These are phyloP conservation scores for Passer montanus DNA, from an alignment of 2,113 vertebrate species.

Conservation along the genomic window DNA sequence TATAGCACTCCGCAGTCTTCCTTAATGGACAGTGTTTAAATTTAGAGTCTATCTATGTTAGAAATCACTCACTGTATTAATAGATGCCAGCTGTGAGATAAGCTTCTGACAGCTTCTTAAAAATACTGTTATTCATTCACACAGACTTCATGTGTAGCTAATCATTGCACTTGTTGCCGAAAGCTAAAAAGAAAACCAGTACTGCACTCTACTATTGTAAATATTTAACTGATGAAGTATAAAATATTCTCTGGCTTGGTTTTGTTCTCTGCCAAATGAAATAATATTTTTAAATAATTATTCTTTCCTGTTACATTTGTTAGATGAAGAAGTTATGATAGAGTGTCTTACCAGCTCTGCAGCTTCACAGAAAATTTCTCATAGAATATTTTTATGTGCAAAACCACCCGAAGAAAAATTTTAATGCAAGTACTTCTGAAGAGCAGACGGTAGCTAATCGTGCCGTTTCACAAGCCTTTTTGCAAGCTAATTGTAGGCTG, in stretches of 20 bases:
- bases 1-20: constrained; percentile 5
- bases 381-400: background rate
- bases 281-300: background rate
- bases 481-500: background rate
- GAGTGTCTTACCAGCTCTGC: background rate
- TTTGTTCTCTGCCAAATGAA: background rate
- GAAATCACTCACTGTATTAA: constrained; percentile 50
- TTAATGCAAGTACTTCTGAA: background rate
- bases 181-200: constrained; percentile 11
- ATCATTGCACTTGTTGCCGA: background rate
- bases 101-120: constrained; percentile 37
- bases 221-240: background rate
- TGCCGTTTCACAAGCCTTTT: background rate
- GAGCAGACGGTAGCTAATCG: background rate
- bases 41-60: constrained; percentile 35
- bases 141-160: background rate
- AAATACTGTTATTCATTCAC: constrained; percentile 28
- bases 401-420: background rate
- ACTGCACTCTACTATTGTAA: background rate
- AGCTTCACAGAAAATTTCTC: background rate
- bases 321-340: background rate
- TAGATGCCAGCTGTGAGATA: constrained; percentile 53
- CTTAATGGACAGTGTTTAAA: constrained; percentile 47
- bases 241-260: background rate
- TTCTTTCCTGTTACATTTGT: background rate